Percentiles rank a stretch among this genome's conserved stretches.
Evolutionary conservation across 2,797 vertebrate species (phyloP).

Genomic region (Alfaro cultratus): DNA sequence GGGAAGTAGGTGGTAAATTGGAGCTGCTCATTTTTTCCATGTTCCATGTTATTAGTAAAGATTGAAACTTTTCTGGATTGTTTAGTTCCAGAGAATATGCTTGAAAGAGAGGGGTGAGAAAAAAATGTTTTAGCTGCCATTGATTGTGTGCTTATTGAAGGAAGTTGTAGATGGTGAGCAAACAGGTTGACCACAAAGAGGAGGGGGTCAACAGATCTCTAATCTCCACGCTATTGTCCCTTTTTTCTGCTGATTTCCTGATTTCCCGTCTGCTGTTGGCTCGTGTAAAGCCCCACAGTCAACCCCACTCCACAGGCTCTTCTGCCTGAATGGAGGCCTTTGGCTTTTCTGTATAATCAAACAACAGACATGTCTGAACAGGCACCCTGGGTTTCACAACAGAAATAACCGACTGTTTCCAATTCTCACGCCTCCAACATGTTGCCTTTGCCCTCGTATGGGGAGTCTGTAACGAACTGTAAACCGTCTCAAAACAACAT

Average conservation of each 20-base stretch:
- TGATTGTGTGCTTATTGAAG: conserved; percentile 47
- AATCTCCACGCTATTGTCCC: conserved; percentile 78
- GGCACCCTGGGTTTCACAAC: conserved; percentile 70
- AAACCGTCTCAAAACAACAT: conserved; percentile 35
- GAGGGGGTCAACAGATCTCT: conserved; percentile 64
- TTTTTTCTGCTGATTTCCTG: conserved; percentile 70
- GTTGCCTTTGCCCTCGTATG: conserved; percentile 55
- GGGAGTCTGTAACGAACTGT: conserved; percentile 25
- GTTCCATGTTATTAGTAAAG: conserved; percentile 12
- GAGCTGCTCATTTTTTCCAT: conserved; percentile 18
- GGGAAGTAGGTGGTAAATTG: conserved; percentile 19
- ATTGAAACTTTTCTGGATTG: conserved; percentile 4
- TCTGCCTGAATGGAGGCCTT: conserved; percentile 75
- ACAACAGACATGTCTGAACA: conserved; percentile 73
- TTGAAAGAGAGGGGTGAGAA: conserved; percentile 13
- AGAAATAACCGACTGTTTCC: conserved; percentile 58
- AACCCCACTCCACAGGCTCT: conserved; percentile 53
- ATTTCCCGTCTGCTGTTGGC: conserved; percentile 68
- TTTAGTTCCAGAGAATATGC: conserved; percentile 12
- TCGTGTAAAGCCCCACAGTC: conserved; percentile 65
- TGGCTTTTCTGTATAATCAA: conserved; percentile 62
- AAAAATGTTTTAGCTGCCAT: conserved; percentile 16
- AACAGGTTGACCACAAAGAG: conserved; percentile 48
- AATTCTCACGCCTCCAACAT: conserved; percentile 62
- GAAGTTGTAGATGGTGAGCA: conserved; percentile 61